Base-by-base conservation (phyloP, 2,888 invertebrate species). In the Carcina quercana region DNA sequence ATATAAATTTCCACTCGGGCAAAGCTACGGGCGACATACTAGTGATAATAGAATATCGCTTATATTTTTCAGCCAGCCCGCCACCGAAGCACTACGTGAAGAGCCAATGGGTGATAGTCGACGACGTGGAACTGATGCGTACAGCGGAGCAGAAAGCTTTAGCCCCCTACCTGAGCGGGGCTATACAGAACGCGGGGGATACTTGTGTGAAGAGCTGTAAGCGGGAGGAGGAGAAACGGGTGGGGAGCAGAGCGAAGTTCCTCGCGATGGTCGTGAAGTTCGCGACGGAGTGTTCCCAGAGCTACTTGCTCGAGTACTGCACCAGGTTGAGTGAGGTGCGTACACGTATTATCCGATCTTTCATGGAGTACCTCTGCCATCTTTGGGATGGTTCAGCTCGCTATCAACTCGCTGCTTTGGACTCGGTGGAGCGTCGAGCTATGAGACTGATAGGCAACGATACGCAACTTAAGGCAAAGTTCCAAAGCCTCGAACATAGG, bases 281-380 rank as follows among this genome's bases (percentile, higher is more conserved):
- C 34, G 72, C 80, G 0, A 68, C 78, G 0, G 78, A 76, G 2
- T 74, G 78, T 24, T 44, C 85, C 12, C 85, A 86, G 45, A 80
- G 60, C n/a, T 79, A 82, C 20, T 44, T 87, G 24, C 54, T 88
- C 36, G 78, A 83, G 30, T 80, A 75, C 3, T 83, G 84, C 37
- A 85, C 76, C n/a, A 70, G 60, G 43, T 47, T 87, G 10, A 87
- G 86, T 38, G 87, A 87, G 67, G 82, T 84, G 5, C 36, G 54
- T 42, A 11, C 27, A n/a, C n/a, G n/a, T n/a, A n/a, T n/a, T n/a
- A n/a, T n/a, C n/a, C n/a, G n/a, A n/a, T n/a, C n/a, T n/a, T n/a
- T n/a, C n/a, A n/a, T n/a, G n/a, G n/a, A n/a, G n/a, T n/a, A n/a
- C n/a, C n/a, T n/a, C n/a, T n/a, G n/a, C n/a, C n/a, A n/a, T n/a